phyloP scores from a whole-genome alignment of 1,140 invertebrate genomes.

The Mercenaria mercenaria region DNA sequence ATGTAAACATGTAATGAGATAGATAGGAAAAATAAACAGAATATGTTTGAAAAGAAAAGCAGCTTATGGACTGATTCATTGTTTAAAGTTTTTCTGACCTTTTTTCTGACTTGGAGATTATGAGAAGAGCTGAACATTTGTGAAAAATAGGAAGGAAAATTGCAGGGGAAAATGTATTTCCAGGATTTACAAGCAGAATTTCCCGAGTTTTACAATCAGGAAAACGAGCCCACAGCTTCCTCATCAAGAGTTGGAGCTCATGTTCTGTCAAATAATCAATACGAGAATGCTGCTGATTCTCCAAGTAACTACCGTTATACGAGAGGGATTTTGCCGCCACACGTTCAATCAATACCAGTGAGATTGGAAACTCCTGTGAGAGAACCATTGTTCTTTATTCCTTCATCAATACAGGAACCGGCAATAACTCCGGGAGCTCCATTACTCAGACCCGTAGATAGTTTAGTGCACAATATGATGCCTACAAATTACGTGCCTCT shows the following conservation, averaged over 20 bases:
- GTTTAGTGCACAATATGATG: conserved; percentile 42
- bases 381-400: conserved; percentile 29
- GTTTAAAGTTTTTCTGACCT: no score
- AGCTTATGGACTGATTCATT: no score
- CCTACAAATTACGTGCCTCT: conserved; percentile 62
- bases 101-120: no score
- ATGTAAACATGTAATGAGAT: neutral
- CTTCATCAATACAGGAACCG: conserved; percentile 14
- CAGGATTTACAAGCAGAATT: conserved; percentile 37
- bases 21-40: neutral
- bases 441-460: conserved; percentile 32
- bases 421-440: conserved; percentile 8
- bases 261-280: conserved; percentile 35
- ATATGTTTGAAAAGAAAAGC: neutral
- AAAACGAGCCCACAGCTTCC: conserved; percentile 27
- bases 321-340: conserved; percentile 43
- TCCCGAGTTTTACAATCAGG: conserved; percentile 33
- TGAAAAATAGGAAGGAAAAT: neutral
- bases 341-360: conserved; percentile 47
- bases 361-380: conserved; percentile 28
- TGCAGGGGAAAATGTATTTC: conserved; percentile 3
- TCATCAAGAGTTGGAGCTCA: conserved; percentile 27
- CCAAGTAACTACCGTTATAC: conserved; percentile 17
- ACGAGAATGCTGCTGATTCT: conserved; percentile 29
- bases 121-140: no score